These are phyloP conservation scores for Papilio protenor DNA, from an alignment of 2,888 invertebrate species.

Conservation along the genomic window DNA sequence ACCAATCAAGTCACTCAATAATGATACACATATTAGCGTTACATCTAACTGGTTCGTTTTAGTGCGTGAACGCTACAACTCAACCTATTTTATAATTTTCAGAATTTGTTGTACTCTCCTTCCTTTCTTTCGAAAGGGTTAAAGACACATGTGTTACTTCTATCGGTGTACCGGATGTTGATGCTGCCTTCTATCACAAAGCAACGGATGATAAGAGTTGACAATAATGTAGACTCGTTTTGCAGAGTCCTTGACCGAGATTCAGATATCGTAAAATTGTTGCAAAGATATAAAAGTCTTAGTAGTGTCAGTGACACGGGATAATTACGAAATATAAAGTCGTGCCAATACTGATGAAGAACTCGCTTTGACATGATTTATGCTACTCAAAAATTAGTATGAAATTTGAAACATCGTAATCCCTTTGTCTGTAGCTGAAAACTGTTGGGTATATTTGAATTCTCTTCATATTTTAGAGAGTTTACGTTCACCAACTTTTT, in stretches of 20 bases:
- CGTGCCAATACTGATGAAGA: conserved; percentile 5
- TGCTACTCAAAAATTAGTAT: neutral
- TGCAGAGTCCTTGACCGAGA: conserved; percentile 8
- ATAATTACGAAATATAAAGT: conserved; percentile 10
- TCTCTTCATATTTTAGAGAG: neutral
- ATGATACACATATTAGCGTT: neutral
- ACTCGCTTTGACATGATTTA: conserved; percentile 10
- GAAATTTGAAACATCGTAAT: neutral
- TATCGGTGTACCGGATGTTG: neutral
- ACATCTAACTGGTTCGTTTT: neutral
- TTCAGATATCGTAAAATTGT: conserved; percentile 2
- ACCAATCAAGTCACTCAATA: neutral
- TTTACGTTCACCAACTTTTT: neutral
- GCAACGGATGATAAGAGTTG: neutral
- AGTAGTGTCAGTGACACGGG: conserved; percentile 1
- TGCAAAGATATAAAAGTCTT: conserved; percentile 3
- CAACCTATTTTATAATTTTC: neutral
- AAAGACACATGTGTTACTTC: neutral
- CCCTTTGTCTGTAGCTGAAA: neutral
- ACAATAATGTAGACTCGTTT: neutral
- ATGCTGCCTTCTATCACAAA: neutral
- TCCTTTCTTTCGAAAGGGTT: neutral
- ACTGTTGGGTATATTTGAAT: neutral
- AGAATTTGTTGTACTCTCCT: neutral
- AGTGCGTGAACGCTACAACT: neutral